Evolutionary conservation across 2,797 vertebrate species (phyloP).

Genomic region (Oryzias dopingdopingensis): DNA sequence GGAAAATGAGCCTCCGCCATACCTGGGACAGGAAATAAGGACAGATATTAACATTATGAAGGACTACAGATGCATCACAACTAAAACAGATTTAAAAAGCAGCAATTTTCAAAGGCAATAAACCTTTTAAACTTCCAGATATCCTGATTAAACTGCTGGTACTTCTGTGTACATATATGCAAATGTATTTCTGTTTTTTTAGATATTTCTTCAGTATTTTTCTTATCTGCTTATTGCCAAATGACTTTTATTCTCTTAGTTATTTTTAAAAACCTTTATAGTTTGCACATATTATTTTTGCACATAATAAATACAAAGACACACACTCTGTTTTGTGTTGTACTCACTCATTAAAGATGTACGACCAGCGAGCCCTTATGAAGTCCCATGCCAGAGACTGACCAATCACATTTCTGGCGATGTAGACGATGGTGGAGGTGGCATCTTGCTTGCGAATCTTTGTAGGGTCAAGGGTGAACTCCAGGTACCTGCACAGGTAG

Average conservation of each 20-base stretch:
- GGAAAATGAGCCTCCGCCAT: conserved; percentile 91
- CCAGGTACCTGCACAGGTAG: conserved; percentile 78
- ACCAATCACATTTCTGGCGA: conserved; percentile 84
- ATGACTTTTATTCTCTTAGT: no score
- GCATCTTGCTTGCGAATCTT: conserved; percentile 89
- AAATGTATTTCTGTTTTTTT: no score
- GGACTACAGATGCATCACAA: no score
- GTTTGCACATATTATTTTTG: not conserved
- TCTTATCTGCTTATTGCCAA: no score
- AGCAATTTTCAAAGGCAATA: no score
- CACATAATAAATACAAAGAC: not conserved
- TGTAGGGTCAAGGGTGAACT: conserved; percentile 75
- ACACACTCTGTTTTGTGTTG: not conserved
- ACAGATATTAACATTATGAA: not conserved
- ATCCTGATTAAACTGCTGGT: no score
- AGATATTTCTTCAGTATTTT: no score
- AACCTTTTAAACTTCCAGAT: no score
- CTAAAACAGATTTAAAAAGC: no score
- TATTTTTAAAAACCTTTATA: no score
- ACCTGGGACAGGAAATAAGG: conserved; percentile 70
- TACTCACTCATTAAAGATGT: conserved; percentile 86
- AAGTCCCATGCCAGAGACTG: conserved; percentile 91
- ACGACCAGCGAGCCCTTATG: conserved; percentile 80
- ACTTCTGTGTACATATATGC: no score
- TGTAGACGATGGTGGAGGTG: conserved; percentile 85